These are phyloP conservation scores for Oncorhynchus keta DNA, from an alignment of 2,113 vertebrate genomes.

Conservation along the genomic window DNA sequence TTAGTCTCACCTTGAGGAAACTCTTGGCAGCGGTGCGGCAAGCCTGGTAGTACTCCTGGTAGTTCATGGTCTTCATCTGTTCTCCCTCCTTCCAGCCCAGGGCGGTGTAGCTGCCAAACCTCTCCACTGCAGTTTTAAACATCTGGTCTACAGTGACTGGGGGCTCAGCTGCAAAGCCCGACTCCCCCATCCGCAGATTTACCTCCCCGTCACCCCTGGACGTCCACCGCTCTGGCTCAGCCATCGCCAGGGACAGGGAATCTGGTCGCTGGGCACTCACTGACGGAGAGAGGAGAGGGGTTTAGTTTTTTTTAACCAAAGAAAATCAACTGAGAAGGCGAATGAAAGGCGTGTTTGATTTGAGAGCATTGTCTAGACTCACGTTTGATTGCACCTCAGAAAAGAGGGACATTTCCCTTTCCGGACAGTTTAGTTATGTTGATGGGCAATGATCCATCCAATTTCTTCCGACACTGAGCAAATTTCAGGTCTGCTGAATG, in stretches of 20 bases:
- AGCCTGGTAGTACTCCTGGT: constrained; percentile 81
- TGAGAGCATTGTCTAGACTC: no score
- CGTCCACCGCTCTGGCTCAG: constrained; percentile 74
- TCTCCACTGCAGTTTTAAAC: constrained; percentile 65
- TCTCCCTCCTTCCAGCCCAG: constrained; percentile 79
- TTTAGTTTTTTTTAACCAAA: background rate
- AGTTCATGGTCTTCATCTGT: constrained; percentile 72
- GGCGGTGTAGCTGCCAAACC: constrained; percentile 70
- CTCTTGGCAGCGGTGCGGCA: constrained; percentile 85
- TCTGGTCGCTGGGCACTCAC: constrained; percentile 52
- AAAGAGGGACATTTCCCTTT: no score
- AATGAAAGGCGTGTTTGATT: background rate
- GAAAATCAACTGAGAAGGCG: background rate
- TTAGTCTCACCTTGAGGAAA: constrained; percentile 82
- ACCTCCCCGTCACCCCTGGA: constrained; percentile 73
- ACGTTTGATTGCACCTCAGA: no score
- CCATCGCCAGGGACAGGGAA: constrained; percentile 49
- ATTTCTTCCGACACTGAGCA: no score
- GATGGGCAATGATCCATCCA: no score
- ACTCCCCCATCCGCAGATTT: constrained; percentile 75
- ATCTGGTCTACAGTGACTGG: constrained; percentile 82
- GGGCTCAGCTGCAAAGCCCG: constrained; percentile 69
- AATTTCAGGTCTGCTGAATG: no score
- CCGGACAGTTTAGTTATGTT: background rate
- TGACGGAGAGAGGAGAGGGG: constrained; percentile 27